phyloP scores from a whole-genome alignment of 2,797 vertebrate species.

The Loriculus beryllinus region DNA sequence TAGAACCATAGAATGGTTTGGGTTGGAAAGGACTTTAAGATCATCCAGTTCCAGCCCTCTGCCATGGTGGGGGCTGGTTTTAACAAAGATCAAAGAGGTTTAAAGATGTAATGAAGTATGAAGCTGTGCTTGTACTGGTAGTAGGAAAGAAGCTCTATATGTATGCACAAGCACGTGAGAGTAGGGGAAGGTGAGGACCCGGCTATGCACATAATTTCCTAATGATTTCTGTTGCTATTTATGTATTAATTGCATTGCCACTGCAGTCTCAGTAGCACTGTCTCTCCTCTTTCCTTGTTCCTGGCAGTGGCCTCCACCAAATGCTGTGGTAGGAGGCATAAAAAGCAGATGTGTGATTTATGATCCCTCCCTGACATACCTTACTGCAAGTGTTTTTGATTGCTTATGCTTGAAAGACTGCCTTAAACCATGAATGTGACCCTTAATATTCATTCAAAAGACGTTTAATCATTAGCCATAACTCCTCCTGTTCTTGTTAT shows the following conservation, averaged over 20 bases:
- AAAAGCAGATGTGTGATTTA: background rate
- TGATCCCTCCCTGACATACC: background rate
- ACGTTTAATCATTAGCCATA: background rate
- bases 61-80: background rate
- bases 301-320: background rate
- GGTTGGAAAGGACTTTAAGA: background rate
- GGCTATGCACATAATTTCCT: background rate
- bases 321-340: background rate
- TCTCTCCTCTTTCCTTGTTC: background rate
- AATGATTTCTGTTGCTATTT: background rate
- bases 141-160: background rate
- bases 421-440: background rate
- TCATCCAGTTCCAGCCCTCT: background rate
- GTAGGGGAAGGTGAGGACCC: background rate
- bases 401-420: background rate
- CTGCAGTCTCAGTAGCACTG: background rate
- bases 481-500: background rate
- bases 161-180: background rate
- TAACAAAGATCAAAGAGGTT: background rate
- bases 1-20: background rate
- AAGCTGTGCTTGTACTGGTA: background rate
- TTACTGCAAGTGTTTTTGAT: background rate
- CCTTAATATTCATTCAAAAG: constrained; percentile 5
- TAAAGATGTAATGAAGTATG: background rate
- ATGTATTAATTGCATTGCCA: background rate